These are phyloP conservation scores for Heloderma charlesbogerti DNA, from an alignment of 2,113 vertebrate genomes.

Conservation along the genomic window DNA sequence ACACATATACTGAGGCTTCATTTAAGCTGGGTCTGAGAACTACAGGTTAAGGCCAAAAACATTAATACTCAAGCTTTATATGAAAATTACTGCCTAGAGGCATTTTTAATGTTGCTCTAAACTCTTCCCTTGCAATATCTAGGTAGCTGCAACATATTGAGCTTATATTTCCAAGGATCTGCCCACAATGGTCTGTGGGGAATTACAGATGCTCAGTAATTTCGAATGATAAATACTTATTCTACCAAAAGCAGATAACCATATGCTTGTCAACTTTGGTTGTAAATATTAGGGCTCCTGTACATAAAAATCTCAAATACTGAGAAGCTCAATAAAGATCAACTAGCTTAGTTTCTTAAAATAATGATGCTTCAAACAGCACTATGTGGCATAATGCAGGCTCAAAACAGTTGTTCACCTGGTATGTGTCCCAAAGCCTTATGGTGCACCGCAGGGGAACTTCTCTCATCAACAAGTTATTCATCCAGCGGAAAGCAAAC, in stretches of 20 bases:
- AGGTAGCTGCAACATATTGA: background rate
- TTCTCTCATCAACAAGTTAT: conserved; percentile 97
- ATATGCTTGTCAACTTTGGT: background rate
- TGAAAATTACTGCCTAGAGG: background rate
- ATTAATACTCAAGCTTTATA: background rate
- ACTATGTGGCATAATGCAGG: background rate
- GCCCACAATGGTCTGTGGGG: background rate
- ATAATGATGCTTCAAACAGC: conserved; percentile 11
- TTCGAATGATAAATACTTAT: background rate
- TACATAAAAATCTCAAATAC: background rate
- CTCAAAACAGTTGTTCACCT: conserved; percentile 80
- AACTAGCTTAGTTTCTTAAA: background rate
- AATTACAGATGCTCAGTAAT: background rate
- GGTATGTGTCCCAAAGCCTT: conserved; percentile 96
- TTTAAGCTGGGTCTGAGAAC: background rate
- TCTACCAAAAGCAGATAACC: background rate
- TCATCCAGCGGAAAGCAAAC: conserved; percentile 99
- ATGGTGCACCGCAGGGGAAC: conserved; percentile 92
- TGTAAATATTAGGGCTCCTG: background rate
- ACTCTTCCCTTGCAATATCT: background rate
- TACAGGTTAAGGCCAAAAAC: background rate
- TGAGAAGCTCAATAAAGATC: background rate
- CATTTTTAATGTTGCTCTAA: background rate
- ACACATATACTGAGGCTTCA: background rate
- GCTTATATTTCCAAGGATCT: background rate